phyloP scores from a whole-genome alignment of 2,888 invertebrate species.

The Lamellibrachia satsuma region DNA sequence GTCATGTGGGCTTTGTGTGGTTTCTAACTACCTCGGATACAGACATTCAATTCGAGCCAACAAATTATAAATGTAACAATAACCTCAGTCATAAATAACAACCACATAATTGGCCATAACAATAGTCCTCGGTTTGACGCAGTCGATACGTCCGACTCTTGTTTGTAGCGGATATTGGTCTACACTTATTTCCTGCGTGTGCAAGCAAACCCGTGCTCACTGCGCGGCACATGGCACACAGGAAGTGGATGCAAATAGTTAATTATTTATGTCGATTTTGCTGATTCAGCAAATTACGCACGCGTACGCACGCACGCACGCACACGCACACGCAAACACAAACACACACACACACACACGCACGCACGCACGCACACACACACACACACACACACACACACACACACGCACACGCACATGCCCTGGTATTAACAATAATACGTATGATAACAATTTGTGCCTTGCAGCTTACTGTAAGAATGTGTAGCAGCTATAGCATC shows the following conservation, averaged over 20 bases:
- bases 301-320: neutral
- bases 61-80: neutral
- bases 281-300: neutral
- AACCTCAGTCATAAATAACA: neutral
- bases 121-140: neutral
- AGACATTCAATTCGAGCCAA: neutral
- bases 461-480: neutral
- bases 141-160: neutral
- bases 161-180: neutral
- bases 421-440: neutral
- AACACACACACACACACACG: neutral
- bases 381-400: neutral
- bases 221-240: neutral
- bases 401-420: neutral
- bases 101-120: neutral
- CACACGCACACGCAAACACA: neutral
- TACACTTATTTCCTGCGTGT: neutral
- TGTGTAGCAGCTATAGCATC: neutral
- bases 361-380: neutral
- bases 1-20: neutral
- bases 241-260: neutral
- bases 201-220: neutral
- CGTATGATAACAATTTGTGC: neutral
- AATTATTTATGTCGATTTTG: too few species aligned
- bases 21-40: too few species aligned